Evolutionary conservation across 1,140 invertebrate species (phyloP).

Genomic region (Chymomyza costata): DNA sequence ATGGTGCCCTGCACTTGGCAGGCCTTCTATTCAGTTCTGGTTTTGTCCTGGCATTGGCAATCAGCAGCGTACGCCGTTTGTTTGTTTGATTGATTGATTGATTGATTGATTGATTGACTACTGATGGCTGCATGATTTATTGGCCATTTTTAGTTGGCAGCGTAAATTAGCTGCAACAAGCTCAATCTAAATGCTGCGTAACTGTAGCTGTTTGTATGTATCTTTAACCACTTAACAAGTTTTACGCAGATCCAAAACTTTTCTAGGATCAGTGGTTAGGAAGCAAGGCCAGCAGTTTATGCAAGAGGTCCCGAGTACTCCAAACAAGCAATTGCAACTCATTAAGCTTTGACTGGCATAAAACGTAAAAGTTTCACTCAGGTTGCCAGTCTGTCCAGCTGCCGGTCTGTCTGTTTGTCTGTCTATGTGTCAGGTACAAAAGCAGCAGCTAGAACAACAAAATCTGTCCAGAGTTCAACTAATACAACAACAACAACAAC

Average conservation of each 20-base stretch:
- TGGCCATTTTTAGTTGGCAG: constrained; percentile 59
- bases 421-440: constrained; percentile 42
- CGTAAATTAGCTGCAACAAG: constrained; percentile 61
- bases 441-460: constrained; percentile 5
- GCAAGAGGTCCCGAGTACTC: too few species aligned
- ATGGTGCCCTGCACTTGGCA: constrained; percentile 7
- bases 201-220: constrained; percentile 29
- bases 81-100: constrained; percentile 9
- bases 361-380: constrained; percentile 53
- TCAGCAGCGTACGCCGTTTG: too few species aligned
- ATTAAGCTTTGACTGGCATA: constrained; percentile 58
- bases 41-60: constrained; percentile 10
- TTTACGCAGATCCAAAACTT: constrained; percentile 59
- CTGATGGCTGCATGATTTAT: constrained; percentile 51
- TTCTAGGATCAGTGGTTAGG: constrained; percentile 11
- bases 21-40: constrained; percentile 1
- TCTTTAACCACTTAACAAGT: constrained; percentile 60
- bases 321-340: constrained; percentile 67
- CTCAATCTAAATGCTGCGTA: constrained; percentile 50
- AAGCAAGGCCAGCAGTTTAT: background rate
- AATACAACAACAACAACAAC: constrained; percentile 1
- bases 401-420: too few species aligned
- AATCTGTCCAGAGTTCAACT: background rate
- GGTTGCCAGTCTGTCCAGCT: too few species aligned
- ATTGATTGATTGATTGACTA: constrained; percentile 56